Evolutionary conservation across 2,888 invertebrate species (phyloP), one percentile per base, ranked within the genome.

Genomic region (Drosophila flavopinicola): DNA sequence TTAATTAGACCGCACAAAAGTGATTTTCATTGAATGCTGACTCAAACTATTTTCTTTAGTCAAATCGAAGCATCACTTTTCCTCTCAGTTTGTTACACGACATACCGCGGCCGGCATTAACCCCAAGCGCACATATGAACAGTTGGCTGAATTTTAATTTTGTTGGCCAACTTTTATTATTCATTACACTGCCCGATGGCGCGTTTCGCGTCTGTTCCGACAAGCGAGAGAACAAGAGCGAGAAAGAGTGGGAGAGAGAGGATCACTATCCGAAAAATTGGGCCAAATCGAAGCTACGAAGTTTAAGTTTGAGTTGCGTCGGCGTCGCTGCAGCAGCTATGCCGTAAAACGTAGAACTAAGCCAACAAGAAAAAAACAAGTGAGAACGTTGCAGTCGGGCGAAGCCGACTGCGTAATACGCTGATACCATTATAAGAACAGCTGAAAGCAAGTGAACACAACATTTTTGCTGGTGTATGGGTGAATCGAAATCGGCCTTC

Each of bases 171-270:
- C 35, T 32, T 79, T 70, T 74, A 71, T 71, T 74, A 45, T 70
- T 66, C 66, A 63, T 75, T 67, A 65, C 66, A 66, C 64, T 38
- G 49, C 52, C 70, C 63, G 74, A 59, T 67, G 65, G 74, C 44
- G 56, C 56, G 54, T 59, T 64, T 57, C 27, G 52, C 60, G 30
- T 33, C 54, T 3, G 25, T 29, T 23, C 30, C 9, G 1, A 7
- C 24, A 20, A 13, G 41, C 23, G 25, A 53, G 53, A 37, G 37
- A 27, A 7, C 3, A 7, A 38, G 39, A 15, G 13, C 3, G 10
- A 11, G 3, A 20, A 20, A 20, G 20, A 13, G 41, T 27, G 25
- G 48, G 53, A 37, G 49, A 27, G 10, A 3, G 4, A 45, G 15
- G 51, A 57, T 59, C 49, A 42, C 13, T 15, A 27, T 7, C 13